Evolutionary conservation across 2,797 vertebrate genomes (phyloP).

Genomic region (Myotis daubentonii): DNA sequence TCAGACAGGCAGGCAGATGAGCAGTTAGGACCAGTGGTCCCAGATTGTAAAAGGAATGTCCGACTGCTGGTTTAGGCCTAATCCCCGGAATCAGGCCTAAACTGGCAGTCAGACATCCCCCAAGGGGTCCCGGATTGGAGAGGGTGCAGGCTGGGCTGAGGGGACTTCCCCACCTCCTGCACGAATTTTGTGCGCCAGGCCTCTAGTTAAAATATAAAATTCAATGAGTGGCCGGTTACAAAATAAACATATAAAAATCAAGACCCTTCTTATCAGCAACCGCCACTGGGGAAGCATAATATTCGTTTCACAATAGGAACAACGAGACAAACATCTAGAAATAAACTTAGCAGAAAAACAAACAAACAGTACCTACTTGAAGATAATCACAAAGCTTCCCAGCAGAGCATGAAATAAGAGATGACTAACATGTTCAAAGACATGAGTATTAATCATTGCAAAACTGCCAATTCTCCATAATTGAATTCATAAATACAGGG

Average conservation of each 20-base stretch:
- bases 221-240: not conserved
- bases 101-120: no score
- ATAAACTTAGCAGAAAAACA: not conserved
- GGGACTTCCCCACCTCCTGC: no score
- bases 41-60: no score
- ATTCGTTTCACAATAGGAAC: not conserved
- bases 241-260: constrained; percentile 19
- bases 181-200: rapidly evolving
- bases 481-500: not conserved
- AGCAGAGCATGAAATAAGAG: not conserved
- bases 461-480: not conserved
- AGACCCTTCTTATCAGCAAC: not conserved
- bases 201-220: not conserved
- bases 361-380: not conserved
- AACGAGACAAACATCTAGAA: not conserved
- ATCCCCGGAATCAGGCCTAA: no score
- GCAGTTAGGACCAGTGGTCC: no score
- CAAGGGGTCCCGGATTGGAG: no score
- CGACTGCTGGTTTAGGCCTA: no score
- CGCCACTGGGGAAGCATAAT: not conserved
- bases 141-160: no score
- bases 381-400: not conserved
- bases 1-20: no score
- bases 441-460: not conserved
- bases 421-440: not conserved